phyloP scores from a whole-genome alignment of 2,113 vertebrate genomes.

The Corvus moneduloides region DNA sequence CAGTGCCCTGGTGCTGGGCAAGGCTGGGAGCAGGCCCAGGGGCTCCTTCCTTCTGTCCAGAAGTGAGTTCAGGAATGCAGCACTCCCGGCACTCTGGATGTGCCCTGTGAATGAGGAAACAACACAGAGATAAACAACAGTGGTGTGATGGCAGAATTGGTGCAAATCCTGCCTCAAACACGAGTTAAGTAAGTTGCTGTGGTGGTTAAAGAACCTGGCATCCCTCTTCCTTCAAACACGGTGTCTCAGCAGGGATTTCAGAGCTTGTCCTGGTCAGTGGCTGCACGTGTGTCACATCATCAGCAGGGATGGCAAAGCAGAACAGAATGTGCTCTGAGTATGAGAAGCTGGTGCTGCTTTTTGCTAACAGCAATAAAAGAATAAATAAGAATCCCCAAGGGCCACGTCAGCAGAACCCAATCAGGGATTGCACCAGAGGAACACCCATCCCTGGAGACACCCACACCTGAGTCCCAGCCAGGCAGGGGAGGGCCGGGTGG shows the following conservation, averaged over 20 bases:
- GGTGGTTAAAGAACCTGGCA: background rate
- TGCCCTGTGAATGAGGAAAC: slow-evolving; percentile 32
- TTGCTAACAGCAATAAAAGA: background rate
- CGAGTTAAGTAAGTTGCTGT: rapidly evolving
- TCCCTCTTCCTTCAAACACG: background rate
- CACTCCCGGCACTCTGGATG: slow-evolving; percentile 24
- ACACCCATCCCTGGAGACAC: background rate
- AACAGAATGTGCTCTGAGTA: rapidly evolving
- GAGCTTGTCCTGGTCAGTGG: background rate
- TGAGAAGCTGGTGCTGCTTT: background rate
- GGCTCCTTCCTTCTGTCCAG: slow-evolving; percentile 50
- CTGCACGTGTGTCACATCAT: background rate
- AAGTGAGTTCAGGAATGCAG: slow-evolving; percentile 71
- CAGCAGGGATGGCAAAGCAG: background rate
- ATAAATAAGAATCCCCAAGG: background rate
- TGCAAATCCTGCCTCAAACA: background rate
- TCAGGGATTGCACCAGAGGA: background rate
- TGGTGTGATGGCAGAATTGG: background rate
- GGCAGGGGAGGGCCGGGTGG: background rate
- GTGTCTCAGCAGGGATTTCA: background rate
- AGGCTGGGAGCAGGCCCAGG: background rate
- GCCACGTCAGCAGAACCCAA: background rate
- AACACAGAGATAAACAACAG: background rate
- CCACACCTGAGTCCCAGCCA: background rate
- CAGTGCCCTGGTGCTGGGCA: background rate